Evolutionary conservation across 1,140 invertebrate genomes (phyloP), one percentile per base, ranked within the genome.

Genomic region (Ceratoteleas bidentatus): DNA sequence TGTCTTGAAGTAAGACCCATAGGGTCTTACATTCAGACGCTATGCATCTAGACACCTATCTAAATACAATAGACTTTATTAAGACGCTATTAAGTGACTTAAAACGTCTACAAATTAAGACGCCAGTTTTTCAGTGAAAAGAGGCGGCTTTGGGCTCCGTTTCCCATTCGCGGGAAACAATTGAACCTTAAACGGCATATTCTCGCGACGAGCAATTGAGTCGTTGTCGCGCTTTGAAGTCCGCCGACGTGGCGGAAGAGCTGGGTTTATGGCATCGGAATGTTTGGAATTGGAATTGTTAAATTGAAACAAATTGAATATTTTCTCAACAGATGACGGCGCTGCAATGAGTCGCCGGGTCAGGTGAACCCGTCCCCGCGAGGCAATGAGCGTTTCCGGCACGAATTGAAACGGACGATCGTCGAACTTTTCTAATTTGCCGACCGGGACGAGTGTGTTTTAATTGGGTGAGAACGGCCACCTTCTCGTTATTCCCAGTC

Each of bases 251-350:
- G 34, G 50, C 58, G 75, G 75, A 69, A 78, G 66, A 66, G 38
- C 2, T 13, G 0, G 15, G 72, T 54, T 68, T 73, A 73, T 79
- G 66, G 62, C 76, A 68, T 56, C 16, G 68, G 61, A 32, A 73
- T 79, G 54, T 73, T 79, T 79, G 62, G 76, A 38, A 79, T 79
- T 79, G 61, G 61, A 73, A 79, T 79, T 66, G 68, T 79, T 66
- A 65, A 45, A 60, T 52, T 65, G 53, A 61, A 70, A 78, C 58
- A 77, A 64, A 60, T 70, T 70, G 60, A 65, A 65, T 65, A 54
- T 16, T 60, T 43, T 76, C 52, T 58, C 13, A 47, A 50, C 33
- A 56, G 49, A 53, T 9, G 43, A 50, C 24, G 8, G 50, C 52
- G 43, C 15, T 60, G 57, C 33, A 53, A 38, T 52, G 54, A 45